Evolutionary conservation across 2,113 vertebrate genomes (phyloP).

Genomic region (Scatophagus argus): DNA sequence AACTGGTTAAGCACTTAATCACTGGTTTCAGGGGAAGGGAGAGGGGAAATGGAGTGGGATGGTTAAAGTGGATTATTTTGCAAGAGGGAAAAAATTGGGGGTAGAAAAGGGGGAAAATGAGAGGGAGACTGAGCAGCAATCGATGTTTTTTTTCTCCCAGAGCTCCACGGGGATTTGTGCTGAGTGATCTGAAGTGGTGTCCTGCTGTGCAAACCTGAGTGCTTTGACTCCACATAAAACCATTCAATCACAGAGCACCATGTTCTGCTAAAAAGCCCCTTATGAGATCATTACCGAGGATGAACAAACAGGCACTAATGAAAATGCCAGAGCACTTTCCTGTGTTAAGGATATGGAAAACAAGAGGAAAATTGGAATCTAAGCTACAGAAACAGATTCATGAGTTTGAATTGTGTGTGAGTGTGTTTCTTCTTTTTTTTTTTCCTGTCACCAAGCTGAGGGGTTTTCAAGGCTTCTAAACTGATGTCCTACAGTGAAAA

Average conservation of each 20-base stretch:
- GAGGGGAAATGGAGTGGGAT: slow-evolving; percentile 59
- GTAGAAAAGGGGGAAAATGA: slow-evolving; percentile 30
- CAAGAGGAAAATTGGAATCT: slow-evolving; percentile 12
- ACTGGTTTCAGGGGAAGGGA: slow-evolving; percentile 57
- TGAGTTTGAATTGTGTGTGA: slow-evolving; percentile 5
- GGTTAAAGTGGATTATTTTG: slow-evolving; percentile 76
- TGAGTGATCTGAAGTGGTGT: slow-evolving; percentile 77
- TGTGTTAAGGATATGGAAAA: slow-evolving; percentile 28
- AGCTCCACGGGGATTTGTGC: slow-evolving; percentile 71
- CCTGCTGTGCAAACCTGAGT: slow-evolving; percentile 79
- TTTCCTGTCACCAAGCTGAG: background rate
- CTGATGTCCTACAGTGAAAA: slow-evolving; percentile 4
- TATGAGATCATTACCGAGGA: slow-evolving; percentile 78
- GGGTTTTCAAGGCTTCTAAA: background rate
- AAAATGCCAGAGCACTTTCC: slow-evolving; percentile 54
- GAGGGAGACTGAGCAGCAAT: slow-evolving; percentile 61
- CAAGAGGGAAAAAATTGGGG: slow-evolving; percentile 50
- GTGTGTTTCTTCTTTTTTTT: no score
- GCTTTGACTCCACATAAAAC: slow-evolving; percentile 81
- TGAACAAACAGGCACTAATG: slow-evolving; percentile 74
- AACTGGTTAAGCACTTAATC: slow-evolving; percentile 72
- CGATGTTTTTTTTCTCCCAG: slow-evolving; percentile 63
- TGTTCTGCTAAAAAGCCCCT: slow-evolving; percentile 78
- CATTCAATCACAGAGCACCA: slow-evolving; percentile 73
- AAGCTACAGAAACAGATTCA: background rate